phyloP scores from a whole-genome alignment of 2,113 vertebrate genomes.

The Bubo blakistoni region DNA sequence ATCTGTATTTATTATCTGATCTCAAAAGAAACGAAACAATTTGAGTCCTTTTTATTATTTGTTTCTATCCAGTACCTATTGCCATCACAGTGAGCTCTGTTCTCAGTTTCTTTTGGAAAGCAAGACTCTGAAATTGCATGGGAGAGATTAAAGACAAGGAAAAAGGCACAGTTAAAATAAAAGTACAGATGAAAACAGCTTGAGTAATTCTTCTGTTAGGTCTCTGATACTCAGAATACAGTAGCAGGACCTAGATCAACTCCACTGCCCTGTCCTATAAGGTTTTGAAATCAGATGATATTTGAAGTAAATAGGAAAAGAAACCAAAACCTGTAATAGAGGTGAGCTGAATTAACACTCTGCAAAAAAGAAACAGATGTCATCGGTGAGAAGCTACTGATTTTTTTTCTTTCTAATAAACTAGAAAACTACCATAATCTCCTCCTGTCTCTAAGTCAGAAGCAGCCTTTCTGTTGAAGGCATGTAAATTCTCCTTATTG shows the following conservation, averaged over 20 bases:
- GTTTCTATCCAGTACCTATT: background rate
- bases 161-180: background rate
- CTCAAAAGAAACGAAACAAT: background rate
- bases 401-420: conserved; percentile 22
- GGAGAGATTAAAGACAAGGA: background rate
- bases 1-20: conserved; percentile 9
- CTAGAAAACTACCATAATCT: conserved; percentile 38
- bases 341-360: conserved; percentile 22
- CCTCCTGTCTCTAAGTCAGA: conserved; percentile 33
- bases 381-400: background rate
- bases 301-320: conserved; percentile 42
- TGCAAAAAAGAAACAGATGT: background rate
- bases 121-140: background rate
- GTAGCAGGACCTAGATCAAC: background rate
- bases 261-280: background rate
- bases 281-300: conserved; percentile 1
- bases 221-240: background rate
- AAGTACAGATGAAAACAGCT: background rate
- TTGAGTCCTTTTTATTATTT: background rate
- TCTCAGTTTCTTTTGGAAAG: background rate
- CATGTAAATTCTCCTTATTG: conserved; percentile 30
- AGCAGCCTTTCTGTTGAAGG: background rate
- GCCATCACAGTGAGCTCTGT: background rate
- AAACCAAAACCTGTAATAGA: background rate
- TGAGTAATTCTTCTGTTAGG: background rate